phyloP scores from a whole-genome alignment of 2,888 invertebrate genomes.

The Amblyteles armatorius region DNA sequence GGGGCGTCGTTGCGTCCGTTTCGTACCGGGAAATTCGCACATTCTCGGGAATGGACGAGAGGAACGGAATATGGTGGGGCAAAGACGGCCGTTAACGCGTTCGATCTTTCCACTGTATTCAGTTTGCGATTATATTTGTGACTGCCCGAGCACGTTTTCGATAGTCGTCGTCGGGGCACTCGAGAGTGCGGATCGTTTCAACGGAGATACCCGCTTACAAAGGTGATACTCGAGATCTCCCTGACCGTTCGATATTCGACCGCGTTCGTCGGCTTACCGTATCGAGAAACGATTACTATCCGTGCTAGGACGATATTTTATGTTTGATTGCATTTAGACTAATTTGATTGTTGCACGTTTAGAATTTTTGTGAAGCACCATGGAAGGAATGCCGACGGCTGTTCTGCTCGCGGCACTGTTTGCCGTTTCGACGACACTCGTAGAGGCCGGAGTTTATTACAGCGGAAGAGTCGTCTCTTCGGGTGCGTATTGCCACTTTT shows the following conservation, averaged over 20 bases:
- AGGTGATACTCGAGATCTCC: constrained; percentile 46
- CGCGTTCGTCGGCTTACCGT: background rate
- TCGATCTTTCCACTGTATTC: constrained; percentile 24
- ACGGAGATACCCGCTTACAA: constrained; percentile 35
- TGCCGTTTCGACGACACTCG: constrained; percentile 48
- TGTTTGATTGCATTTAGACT: background rate
- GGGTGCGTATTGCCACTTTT: constrained; percentile 70
- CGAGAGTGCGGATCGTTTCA: constrained; percentile 63
- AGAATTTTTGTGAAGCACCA: constrained; percentile 58
- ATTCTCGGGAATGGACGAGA: background rate
- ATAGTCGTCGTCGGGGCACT: constrained; percentile 58
- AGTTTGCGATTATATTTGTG: constrained; percentile 54
- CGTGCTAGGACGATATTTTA: background rate
- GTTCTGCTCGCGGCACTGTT: constrained; percentile 74
- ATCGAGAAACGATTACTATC: background rate
- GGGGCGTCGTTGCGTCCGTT: constrained; percentile 22
- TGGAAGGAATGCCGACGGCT: constrained; percentile 72
- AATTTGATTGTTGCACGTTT: constrained; percentile 29
- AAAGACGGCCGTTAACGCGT: constrained; percentile 9
- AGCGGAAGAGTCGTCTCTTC: constrained; percentile 70
- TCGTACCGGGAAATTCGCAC: background rate
- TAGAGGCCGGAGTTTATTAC: constrained; percentile 70
- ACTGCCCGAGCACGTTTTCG: constrained; percentile 39
- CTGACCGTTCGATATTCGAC: background rate
- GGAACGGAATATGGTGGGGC: background rate